Base-by-base conservation (phyloP, 2,888 invertebrate genomes). In the Leucozona laternaria region DNA sequence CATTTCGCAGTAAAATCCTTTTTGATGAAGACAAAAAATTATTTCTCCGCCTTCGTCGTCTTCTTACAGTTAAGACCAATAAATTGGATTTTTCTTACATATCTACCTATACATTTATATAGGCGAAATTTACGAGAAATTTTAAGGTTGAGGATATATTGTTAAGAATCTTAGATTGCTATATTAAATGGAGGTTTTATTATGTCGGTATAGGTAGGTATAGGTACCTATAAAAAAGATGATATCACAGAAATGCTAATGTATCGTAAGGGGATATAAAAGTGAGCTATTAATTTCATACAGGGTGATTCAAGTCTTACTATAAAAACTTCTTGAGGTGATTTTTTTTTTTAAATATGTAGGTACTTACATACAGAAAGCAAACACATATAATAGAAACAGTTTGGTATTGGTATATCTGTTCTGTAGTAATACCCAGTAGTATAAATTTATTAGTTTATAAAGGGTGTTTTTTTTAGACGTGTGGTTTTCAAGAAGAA, bases 41-140 rank as follows among this genome's bases (percentile, higher is more conserved):
- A 5, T 53, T 25, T n/a, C 25, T 25, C n/a, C 25, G 7, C 3
- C 25, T 7, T 25, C 25, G 8, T n/a, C 25, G 15, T n/a, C 8
- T 1, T 28, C 53, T 25, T 53, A 28, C 13, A 53, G 3, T 25
- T 28, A 53, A 53, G 8, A 28, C 53, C 53, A 25, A 53, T 25
- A 53, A 53, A 53, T 53, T 53, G 53, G 53, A 28, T 53, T 53
- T 53, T 53, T 53, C 28, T 28, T 50, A 50, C 50, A 22, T 50
- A 50, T 25, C 13, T 50, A 4, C n/a, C n/a, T n/a, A n/a, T n/a
- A n/a, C 22, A 22, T 48, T 50, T 22, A 50, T 50, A 50, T 53
- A 53, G n/a, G 25, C n/a, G 8, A 53, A 53, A 25, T 53, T 53
- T 53, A 53, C 25, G 53, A 25, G 25, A 53, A 53, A 28, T 25